A percentile compares a stretch with the other conserved stretches of the same genome.
phyloP scores from a whole-genome alignment of 2,888 invertebrate species.

The Adineta ricciae region DNA sequence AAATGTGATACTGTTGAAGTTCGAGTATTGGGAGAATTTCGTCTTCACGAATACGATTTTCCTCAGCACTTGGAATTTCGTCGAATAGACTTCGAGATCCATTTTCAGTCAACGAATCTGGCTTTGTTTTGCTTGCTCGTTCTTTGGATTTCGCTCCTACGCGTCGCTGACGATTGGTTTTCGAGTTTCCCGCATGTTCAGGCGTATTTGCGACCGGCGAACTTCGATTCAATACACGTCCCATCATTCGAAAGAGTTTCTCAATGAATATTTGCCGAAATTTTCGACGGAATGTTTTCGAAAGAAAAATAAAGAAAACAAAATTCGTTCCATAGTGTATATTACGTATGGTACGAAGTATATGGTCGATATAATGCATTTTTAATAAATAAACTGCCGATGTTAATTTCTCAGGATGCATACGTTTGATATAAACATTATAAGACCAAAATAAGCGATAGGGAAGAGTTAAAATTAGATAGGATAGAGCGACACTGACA shows the following conservation, averaged over 20 bases:
- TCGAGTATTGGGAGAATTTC: neutral
- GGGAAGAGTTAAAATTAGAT: neutral
- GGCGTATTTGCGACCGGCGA: neutral
- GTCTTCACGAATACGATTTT: neutral
- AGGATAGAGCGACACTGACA: neutral
- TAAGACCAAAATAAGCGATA: conserved; percentile 8
- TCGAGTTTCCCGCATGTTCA: neutral
- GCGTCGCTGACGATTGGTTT: neutral
- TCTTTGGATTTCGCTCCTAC: neutral
- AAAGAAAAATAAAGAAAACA: conserved; percentile 11
- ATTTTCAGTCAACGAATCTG: neutral
- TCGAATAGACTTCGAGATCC: neutral
- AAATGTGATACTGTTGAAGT: neutral
- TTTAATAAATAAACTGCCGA: neutral
- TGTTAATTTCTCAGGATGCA: neutral
- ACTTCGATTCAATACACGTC: neutral
- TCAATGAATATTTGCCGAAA: conserved; percentile 16
- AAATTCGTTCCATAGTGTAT: conserved; percentile 8
- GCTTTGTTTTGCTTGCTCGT: neutral
- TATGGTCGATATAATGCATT: conserved; percentile 19
- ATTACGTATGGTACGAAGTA: neutral
- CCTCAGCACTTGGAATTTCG: neutral
- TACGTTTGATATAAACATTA: neutral
- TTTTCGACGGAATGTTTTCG: neutral
- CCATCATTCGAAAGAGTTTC: neutral